Evolutionary conservation across 2,888 invertebrate genomes (phyloP).

Genomic region (Epinotia ramella): DNA sequence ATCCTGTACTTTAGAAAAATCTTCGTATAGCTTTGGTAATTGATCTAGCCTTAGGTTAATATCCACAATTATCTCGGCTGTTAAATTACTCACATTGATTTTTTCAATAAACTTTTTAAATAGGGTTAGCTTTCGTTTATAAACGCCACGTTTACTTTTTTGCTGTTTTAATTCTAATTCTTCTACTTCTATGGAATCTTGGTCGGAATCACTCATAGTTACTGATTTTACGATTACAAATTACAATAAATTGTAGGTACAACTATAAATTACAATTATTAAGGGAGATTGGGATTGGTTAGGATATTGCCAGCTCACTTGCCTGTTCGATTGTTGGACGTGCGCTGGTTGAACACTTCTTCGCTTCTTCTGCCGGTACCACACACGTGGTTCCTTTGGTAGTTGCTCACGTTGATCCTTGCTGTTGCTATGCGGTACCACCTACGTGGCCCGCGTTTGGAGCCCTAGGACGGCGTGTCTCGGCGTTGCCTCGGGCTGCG

Average conservation of each 20-base stretch:
- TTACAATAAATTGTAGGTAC: neutral
- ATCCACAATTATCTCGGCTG: neutral
- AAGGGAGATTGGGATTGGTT: neutral
- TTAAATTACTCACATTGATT: neutral
- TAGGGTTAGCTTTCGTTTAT: neutral
- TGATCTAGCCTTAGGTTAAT: neutral
- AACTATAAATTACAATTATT: neutral
- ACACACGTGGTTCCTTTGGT: neutral
- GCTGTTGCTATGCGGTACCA: no score
- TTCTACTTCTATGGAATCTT: neutral
- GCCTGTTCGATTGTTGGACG: neutral
- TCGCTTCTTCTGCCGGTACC: neutral
- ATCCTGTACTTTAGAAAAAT: neutral
- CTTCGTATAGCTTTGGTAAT: neutral
- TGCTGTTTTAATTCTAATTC: neutral
- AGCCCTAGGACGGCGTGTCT: no score
- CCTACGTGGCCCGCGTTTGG: no score
- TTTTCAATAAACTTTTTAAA: neutral
- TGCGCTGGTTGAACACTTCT: neutral
- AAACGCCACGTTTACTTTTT: neutral
- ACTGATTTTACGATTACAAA: no score
- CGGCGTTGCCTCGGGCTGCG: no score
- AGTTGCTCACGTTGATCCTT: no score
- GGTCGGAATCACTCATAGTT: neutral
- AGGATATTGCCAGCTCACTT: neutral